Base-by-base conservation (phyloP, 2,888 invertebrate genomes). In the Callimorpha dominula region DNA sequence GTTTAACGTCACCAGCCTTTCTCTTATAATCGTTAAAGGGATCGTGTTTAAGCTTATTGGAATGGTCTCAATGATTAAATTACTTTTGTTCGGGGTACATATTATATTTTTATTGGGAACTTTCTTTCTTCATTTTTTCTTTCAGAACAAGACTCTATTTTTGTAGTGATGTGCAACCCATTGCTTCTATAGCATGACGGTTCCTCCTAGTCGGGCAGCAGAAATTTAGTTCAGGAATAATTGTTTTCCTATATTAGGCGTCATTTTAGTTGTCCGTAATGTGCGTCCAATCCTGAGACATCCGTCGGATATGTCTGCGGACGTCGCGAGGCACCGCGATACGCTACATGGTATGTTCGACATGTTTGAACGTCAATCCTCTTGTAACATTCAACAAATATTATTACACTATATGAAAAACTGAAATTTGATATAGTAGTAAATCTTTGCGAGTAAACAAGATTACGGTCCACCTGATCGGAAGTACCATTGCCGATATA, bases 251-350 rank as follows among this genome's bases (percentile, higher is more conserved):
- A 42, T 1, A 40, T 57, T 17, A 9, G 63, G 83, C 83, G 65
- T 9, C 83, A 82, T 83, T 79, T 82, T 83, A 82, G 42, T 7
- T 3, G 14, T 65, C 15, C 68, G 71, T 70, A 54, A 49, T 71
- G 77, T 72, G 67, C 75, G 73, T 80, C 75, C 81, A 73, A 76
- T 80, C 73, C 77, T 80, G 81, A 84, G 85, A 84, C 80, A 80
- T 83, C 76, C 74, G 76, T 78, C 78, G 80, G 82, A 78, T 77
- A 73, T 78, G 76, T 81, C 79, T 78, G 77, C 78, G 81, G 79
- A 78, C 68, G 75, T 78, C 78, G 70, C 70, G 67, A 68, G 78
- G 74, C 72, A 78, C 71, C 73, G 66, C 78, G 82, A 84, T 79
- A 75, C 72, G 69, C 60, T 60, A 7, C 62, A 50, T 76, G 79